Evolutionary conservation across 2,797 vertebrate genomes (phyloP).

Genomic region (Hippoglossus hippoglossus): DNA sequence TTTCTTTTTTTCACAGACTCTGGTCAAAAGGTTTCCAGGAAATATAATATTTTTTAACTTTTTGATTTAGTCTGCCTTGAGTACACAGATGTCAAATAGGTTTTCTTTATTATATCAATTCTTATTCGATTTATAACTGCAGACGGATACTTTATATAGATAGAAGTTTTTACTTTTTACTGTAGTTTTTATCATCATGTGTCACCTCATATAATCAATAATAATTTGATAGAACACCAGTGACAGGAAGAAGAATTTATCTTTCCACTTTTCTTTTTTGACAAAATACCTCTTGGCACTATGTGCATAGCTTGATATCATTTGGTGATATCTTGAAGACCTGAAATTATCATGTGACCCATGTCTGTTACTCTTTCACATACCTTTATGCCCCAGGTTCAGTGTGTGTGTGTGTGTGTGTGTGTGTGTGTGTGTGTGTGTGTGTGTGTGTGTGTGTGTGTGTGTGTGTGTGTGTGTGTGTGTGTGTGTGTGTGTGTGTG

Average conservation of each 20-base stretch:
- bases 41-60: constrained; percentile 1
- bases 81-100: constrained; percentile 26
- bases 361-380: constrained; percentile 34
- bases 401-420: constrained; percentile 6
- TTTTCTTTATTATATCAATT: constrained; percentile 14
- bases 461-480: not conserved
- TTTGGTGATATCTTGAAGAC: constrained; percentile 27
- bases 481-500: constrained; percentile 14
- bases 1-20: constrained; percentile 71
- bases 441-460: constrained; percentile 12
- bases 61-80: constrained; percentile 29
- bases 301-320: constrained; percentile 44
- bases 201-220: constrained; percentile 21
- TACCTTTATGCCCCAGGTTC: constrained; percentile 16
- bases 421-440: constrained; percentile 19
- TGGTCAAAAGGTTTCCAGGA: constrained; percentile 54
- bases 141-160: constrained; percentile 19
- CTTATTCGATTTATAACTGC: constrained; percentile 25
- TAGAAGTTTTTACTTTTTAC: not conserved
- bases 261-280: constrained; percentile 5
- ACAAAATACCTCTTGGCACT: constrained; percentile 20
- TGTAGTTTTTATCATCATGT: constrained; percentile 10
- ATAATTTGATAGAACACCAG: constrained; percentile 14
- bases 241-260: not conserved
- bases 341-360: constrained; percentile 24